These are phyloP conservation scores for Aphelinus atriplicis DNA, from an alignment of 1,140 invertebrate species.

Conservation along the genomic window DNA sequence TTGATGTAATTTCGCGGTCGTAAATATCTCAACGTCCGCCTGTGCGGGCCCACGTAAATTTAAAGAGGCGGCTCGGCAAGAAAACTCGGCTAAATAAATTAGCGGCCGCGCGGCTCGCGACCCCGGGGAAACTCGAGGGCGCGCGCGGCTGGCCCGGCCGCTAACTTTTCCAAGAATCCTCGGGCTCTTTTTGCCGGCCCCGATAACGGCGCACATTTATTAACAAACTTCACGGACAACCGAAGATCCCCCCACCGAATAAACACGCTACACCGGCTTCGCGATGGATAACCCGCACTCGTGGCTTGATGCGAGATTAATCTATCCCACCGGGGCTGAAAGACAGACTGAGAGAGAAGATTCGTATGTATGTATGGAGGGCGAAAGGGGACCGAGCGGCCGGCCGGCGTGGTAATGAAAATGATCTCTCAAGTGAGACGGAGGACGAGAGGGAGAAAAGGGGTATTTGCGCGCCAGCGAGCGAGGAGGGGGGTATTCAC, in stretches of 20 bases:
- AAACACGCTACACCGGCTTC: constrained; percentile 12
- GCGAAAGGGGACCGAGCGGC: no score
- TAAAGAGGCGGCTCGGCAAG: no score
- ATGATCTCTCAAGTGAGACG: background rate
- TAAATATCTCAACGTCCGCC: background rate
- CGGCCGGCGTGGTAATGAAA: background rate
- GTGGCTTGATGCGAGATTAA: constrained; percentile 21
- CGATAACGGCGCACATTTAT: constrained; percentile 13
- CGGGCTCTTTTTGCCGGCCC: background rate
- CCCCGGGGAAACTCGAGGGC: background rate
- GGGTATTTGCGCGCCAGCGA: no score
- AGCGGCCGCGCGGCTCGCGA: background rate
- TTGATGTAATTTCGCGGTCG: background rate
- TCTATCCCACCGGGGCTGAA: background rate
- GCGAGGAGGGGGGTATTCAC: no score
- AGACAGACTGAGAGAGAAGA: no score
- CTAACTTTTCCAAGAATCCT: background rate
- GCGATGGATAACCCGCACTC: background rate
- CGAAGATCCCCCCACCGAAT: constrained; percentile 20
- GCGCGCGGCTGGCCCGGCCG: background rate
- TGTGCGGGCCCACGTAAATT: no score
- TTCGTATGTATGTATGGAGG: no score
- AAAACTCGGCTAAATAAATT: constrained; percentile 6
- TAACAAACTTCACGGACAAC: constrained; percentile 24
- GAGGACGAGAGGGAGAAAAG: no score